phyloP scores from a whole-genome alignment of 2,888 invertebrate species.

The Thecocarcelia acutangulata region DNA sequence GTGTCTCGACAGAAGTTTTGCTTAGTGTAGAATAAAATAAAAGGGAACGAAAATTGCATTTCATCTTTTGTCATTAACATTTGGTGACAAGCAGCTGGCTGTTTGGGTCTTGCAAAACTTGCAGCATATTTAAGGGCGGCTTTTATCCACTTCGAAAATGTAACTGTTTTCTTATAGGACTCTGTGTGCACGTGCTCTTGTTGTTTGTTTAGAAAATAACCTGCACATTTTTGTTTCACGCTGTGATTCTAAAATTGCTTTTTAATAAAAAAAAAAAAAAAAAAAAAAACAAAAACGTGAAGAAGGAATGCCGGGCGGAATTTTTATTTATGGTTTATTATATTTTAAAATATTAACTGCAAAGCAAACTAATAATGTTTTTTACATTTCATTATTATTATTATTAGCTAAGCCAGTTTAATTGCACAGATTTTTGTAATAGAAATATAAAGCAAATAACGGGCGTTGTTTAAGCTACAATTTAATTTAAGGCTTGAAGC shows the following conservation, averaged over 20 bases:
- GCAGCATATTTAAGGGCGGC: conserved; percentile 46
- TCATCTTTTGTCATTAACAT: conserved; percentile 60
- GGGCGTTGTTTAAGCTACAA: conserved; percentile 41
- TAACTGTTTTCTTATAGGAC: background rate
- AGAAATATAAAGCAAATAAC: conserved; percentile 11
- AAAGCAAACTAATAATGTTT: too few relatives aligned
- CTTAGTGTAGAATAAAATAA: conserved; percentile 21
- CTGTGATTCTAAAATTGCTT: conserved; percentile 71
- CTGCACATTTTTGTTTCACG: conserved; percentile 60
- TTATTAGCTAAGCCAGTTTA: conserved; percentile 72
- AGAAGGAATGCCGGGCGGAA: conserved; percentile 20
- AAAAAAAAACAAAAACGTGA: too few relatives aligned
- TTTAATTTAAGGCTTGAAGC: conserved; percentile 46
- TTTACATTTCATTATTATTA: conserved; percentile 38
- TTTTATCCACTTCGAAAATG: conserved; percentile 2
- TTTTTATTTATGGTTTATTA: conserved; percentile 50
- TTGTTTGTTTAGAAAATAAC: conserved; percentile 22
- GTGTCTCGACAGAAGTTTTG: conserved; percentile 23
- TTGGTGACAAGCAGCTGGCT: conserved; percentile 65
- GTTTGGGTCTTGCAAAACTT: conserved; percentile 25
- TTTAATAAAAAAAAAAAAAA: conserved; percentile 68
- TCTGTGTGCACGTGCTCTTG: conserved; percentile 31
- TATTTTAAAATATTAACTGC: conserved; percentile 11
- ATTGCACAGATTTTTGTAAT: conserved; percentile 47
- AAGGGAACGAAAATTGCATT: conserved; percentile 44